phyloP scores from a whole-genome alignment of 2,797 vertebrate genomes.

The Melanotaenia boesemani region DNA sequence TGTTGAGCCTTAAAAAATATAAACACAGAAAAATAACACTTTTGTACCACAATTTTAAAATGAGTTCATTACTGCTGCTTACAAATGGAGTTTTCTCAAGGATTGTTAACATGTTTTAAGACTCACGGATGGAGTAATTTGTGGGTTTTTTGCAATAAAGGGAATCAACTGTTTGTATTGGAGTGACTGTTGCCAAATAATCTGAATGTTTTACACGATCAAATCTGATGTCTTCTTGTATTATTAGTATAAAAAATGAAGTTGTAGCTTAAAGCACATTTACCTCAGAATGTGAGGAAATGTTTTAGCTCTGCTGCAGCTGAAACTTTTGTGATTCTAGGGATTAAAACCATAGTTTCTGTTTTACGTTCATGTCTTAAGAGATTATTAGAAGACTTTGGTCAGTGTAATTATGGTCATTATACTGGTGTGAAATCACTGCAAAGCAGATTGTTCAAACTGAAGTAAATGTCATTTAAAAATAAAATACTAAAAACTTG shows the following conservation, averaged over 20 bases:
- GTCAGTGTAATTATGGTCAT: background rate
- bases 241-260: background rate
- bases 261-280: background rate
- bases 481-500: background rate
- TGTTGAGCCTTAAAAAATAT: too few species aligned
- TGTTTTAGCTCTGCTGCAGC: background rate
- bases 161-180: background rate
- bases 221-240: background rate
- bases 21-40: too few species aligned
- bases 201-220: background rate
- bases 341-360: background rate
- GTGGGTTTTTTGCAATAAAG: slow-evolving; percentile 42
- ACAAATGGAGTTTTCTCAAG: background rate
- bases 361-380: too few species aligned
- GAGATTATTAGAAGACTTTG: background rate
- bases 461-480: background rate
- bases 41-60: too few species aligned
- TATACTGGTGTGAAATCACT: background rate
- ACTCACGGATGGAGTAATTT: background rate
- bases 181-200: background rate
- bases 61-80: background rate
- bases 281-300: background rate
- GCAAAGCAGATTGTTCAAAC: background rate
- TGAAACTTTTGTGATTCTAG: background rate
- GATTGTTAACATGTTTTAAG: background rate